Conservation (phyloP, 2,888 invertebrate species). For the Drosophila buzzatii region DNA sequence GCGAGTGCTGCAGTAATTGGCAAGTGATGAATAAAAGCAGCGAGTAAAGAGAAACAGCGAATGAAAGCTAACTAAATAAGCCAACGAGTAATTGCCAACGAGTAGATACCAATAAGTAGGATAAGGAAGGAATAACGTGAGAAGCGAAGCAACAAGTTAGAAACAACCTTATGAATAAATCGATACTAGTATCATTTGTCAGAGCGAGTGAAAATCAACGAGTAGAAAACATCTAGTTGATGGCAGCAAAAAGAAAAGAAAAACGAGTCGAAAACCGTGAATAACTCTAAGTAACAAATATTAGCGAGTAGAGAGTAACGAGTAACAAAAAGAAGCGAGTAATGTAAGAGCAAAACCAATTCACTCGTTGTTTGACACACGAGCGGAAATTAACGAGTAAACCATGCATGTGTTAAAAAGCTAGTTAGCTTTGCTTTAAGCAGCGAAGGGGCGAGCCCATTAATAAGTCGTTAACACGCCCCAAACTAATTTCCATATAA, state of each 20-base stretch:
- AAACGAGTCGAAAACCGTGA: too few species aligned
- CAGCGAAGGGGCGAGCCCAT: slow-evolving; percentile 1
- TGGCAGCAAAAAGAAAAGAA: too few species aligned
- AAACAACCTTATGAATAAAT: too few species aligned
- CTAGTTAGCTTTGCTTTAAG: not conserved
- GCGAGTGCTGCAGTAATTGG: not conserved
- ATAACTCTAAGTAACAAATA: too few species aligned
- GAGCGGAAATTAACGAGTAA: not conserved
- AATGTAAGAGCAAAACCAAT: too few species aligned
- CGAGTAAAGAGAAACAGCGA: not conserved
- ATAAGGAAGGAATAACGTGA: not conserved
- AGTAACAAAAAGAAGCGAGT: too few species aligned
- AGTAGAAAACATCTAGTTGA: too few species aligned
- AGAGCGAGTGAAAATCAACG: too few species aligned
- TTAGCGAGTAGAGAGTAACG: too few species aligned
- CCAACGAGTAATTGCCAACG: not conserved
- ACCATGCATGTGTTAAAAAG: not conserved
- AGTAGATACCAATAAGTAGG: not conserved
- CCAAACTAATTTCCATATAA: slow-evolving; percentile 16
- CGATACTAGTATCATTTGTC: too few species aligned
- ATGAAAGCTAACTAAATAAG: not conserved
- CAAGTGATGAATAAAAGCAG: not conserved
- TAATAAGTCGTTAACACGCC: slow-evolving; percentile 22
- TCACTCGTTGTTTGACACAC: not conserved
- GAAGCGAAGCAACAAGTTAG: not conserved